These are phyloP conservation scores for Gymnocheta viridis DNA, from an alignment of 2,888 invertebrate genomes.

Conservation along the genomic window DNA sequence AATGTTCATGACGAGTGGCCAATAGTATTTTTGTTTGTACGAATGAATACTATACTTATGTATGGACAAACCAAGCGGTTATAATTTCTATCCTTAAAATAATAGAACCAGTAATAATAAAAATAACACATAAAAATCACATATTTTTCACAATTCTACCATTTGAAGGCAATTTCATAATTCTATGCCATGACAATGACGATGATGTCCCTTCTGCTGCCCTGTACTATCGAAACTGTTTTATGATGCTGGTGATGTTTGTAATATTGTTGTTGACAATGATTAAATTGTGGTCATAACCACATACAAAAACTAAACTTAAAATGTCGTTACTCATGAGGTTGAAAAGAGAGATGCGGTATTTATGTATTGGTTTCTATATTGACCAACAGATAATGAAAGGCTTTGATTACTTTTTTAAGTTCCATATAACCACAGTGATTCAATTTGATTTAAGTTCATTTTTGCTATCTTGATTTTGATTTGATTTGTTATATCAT, in stretches of 20 bases:
- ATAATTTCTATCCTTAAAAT: constrained; percentile 42
- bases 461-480: constrained; percentile 1
- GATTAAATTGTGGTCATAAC: constrained; percentile 57
- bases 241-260: neutral
- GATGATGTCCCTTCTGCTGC: neutral
- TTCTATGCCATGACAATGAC: constrained; percentile 28
- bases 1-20: neutral
- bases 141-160: constrained; percentile 13
- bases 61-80: constrained; percentile 17
- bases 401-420: constrained; percentile 50
- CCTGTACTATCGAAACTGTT: neutral
- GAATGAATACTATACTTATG: neutral
- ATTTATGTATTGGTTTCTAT: constrained; percentile 53
- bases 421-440: constrained; percentile 33
- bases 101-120: constrained; percentile 7
- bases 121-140: neutral
- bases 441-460: constrained; percentile 11
- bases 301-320: constrained; percentile 42
- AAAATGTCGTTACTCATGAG: constrained; percentile 37
- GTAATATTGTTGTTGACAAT: constrained; percentile 30
- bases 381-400: constrained; percentile 62
- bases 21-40: too few relatives aligned
- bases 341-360: constrained; percentile 13
- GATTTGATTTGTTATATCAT: constrained; percentile 6
- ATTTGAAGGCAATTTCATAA: constrained; percentile 42